Conservation (phyloP, 2,113 vertebrate species). For the Cranoglanis bouderius region DNA sequence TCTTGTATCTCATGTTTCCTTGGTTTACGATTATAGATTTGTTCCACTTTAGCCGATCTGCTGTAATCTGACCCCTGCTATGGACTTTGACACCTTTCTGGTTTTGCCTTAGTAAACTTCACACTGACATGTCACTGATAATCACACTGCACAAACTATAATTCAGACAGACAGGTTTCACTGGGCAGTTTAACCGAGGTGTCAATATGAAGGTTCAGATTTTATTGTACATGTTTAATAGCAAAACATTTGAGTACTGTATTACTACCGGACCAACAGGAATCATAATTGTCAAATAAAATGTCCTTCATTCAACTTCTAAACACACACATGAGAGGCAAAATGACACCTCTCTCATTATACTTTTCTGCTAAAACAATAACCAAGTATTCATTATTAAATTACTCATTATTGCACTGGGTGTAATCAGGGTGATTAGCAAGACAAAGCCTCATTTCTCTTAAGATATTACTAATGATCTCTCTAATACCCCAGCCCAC, state of each 20-base stretch:
- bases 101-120: neutral
- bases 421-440: neutral
- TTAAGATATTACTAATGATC: neutral
- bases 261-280: too few species aligned
- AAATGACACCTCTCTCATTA: neutral
- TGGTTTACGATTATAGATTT: neutral
- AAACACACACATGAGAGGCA: neutral
- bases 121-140: neutral
- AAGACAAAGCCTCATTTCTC: neutral
- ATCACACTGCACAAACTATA: neutral
- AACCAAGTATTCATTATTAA: slow-evolving; percentile 9
- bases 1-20: neutral
- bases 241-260: neutral
- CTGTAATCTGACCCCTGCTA: neutral
- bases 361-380: neutral
- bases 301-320: neutral
- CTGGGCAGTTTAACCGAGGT: neutral
- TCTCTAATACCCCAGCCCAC: neutral
- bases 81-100: neutral
- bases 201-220: neutral
- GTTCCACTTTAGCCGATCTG: neutral
- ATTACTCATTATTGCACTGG: neutral
- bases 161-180: neutral
- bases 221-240: neutral
- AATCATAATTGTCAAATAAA: neutral